Conservation (phyloP, 2,113 vertebrate genomes). For the Eidolon helvum region DNA sequence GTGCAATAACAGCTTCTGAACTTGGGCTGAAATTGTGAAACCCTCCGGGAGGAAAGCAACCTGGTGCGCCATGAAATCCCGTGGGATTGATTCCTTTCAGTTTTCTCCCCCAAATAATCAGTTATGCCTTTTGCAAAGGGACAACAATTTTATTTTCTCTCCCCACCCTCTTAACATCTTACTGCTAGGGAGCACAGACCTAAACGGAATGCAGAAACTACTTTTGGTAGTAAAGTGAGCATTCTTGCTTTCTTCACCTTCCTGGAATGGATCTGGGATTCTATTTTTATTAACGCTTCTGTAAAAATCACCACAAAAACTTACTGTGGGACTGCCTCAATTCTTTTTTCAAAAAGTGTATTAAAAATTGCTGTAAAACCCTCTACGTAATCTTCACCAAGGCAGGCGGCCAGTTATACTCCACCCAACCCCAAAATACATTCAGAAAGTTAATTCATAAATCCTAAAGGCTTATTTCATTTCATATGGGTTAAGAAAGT, state of each 20-base stretch:
- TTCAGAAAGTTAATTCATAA: background rate
- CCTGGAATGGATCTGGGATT: background rate
- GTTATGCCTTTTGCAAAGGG: background rate
- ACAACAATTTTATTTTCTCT: background rate
- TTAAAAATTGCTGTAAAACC: background rate
- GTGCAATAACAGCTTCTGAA: background rate
- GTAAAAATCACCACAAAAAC: background rate
- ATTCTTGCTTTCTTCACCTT: background rate
- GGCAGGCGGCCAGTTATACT: background rate
- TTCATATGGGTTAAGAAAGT: background rate
- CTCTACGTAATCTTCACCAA: background rate
- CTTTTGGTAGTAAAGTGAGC: background rate
- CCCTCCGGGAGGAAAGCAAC: background rate
- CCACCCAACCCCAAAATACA: background rate
- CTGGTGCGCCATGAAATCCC: rapidly evolving
- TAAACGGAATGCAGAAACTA: background rate
- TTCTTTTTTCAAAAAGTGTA: background rate
- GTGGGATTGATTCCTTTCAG: background rate
- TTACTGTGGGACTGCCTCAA: background rate
- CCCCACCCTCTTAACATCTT: background rate
- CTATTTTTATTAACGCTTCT: background rate
- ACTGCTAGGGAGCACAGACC: background rate
- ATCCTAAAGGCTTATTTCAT: background rate
- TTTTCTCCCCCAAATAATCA: background rate
- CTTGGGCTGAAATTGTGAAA: too few species aligned